Conservation (phyloP, 1,140 invertebrate genomes). For the Copidosoma floridanum region DNA sequence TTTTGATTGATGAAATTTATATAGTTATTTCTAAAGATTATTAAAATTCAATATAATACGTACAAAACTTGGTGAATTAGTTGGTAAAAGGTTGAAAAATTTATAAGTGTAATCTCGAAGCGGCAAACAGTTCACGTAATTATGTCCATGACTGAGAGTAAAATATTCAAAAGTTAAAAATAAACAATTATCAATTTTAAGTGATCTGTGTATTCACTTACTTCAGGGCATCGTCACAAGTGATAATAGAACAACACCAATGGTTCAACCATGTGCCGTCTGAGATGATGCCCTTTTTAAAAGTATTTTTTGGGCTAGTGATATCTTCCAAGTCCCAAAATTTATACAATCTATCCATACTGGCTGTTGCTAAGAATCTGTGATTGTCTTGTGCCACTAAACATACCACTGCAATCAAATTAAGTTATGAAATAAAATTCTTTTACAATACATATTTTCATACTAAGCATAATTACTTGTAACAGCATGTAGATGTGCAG, state of each 20-base stretch:
- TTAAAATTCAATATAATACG: slow-evolving; percentile 2
- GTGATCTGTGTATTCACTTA: too few relatives aligned
- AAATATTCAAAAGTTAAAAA: neutral
- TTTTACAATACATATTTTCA: too few relatives aligned
- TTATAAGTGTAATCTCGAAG: slow-evolving; percentile 48
- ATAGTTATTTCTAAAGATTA: slow-evolving; percentile 1
- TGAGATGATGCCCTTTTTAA: slow-evolving; percentile 45
- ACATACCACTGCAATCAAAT: slow-evolving; percentile 40
- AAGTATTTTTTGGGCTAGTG: slow-evolving; percentile 34
- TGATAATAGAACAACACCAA: slow-evolving; percentile 47
- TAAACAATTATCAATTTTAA: neutral
- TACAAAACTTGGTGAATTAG: slow-evolving; percentile 48
- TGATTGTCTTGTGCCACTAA: slow-evolving; percentile 47
- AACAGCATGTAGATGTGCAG: slow-evolving; percentile 51
- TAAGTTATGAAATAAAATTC: slow-evolving; percentile 9
- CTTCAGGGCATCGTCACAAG: slow-evolving; percentile 51
- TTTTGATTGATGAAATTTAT: too few relatives aligned
- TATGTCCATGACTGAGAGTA: slow-evolving; percentile 42
- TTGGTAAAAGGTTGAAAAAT: slow-evolving; percentile 44
- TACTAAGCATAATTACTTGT: slow-evolving; percentile 36
- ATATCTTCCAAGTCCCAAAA: slow-evolving; percentile 57
- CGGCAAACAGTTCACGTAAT: slow-evolving; percentile 45
- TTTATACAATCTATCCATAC: slow-evolving; percentile 55
- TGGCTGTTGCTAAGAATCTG: slow-evolving; percentile 49
- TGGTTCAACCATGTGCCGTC: slow-evolving; percentile 51